Base-by-base conservation (phyloP, 2,888 invertebrate species). In the Scaptomyza flava region DNA sequence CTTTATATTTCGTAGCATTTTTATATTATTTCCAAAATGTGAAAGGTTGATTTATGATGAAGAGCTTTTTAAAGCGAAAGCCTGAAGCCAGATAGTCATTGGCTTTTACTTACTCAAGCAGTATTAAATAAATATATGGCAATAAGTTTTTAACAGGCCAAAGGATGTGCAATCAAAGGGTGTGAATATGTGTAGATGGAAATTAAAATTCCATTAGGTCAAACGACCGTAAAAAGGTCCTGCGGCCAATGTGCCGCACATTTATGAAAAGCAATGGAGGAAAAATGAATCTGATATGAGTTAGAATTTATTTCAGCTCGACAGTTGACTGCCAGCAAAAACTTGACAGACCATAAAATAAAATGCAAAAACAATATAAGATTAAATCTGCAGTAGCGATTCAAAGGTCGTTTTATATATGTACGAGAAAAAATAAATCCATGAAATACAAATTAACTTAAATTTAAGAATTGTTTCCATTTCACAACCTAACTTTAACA, bases 181-280 rank as follows among this genome's bases (percentile, higher is more conserved):
- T 62, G 77, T 76, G 77, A 79, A 65, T 64, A 57, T 61, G 38
- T 43, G 61, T 63, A 46, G 48, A 67, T 58, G 52, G 64, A 69
- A 82, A 81, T 81, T 82, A 85, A 81, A 85, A 79, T 71, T 58
- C 62, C 83, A 85, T 81, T 77, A 82, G 70, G 64, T 65, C 68
- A 79, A 82, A 51, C 53, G 67, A 76, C 66, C 83, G 73, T 76
- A 47, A 82, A 77, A 82, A 63, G 57, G 61, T 48, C 58, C 59
- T 33, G 52, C 50, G 43, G 65, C 50, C 41, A 62, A 17, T 45
- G 43, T 42, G 46, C 33, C 3, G 12, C 33, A 33, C 23, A 33
- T 36, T 50, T 57, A 8, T n/a, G 20, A 46, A 46, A 27, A 27
- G 41, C 34, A 48, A 33, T 14, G 45, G 12, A 30, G 7, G 14